Evolutionary conservation across 2,113 vertebrate genomes (phyloP).

Genomic region (Emydura subglobosa): DNA sequence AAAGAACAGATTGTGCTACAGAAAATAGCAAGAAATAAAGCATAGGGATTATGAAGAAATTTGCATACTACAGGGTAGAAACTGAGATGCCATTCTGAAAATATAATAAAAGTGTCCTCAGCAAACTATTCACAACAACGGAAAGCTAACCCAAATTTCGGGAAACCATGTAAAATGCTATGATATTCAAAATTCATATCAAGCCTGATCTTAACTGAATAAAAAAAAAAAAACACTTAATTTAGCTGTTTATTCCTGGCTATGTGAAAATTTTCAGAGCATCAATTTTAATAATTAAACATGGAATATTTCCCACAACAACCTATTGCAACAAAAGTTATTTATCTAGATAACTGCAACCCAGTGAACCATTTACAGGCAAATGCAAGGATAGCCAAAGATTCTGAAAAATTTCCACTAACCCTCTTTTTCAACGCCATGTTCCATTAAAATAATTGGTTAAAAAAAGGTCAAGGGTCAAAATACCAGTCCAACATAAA

Average conservation of each 20-base stretch:
- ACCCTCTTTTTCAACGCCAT: not conserved
- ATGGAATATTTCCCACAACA: not conserved
- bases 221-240: not conserved
- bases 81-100: not conserved
- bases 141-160: not conserved
- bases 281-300: not conserved
- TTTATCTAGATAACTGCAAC: not conserved
- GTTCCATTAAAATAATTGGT: not conserved
- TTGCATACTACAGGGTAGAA: not conserved
- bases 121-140: not conserved
- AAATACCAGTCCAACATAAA: not conserved
- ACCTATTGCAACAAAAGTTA: not conserved
- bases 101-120: not conserved
- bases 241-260: not conserved
- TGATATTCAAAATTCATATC: not conserved
- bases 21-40: conserved; percentile 10
- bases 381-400: not conserved
- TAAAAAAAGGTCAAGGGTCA: not conserved
- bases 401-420: not conserved
- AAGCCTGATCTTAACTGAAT: not conserved
- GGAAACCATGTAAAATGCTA: not conserved
- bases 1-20: conserved; percentile 18
- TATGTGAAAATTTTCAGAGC: not conserved
- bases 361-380: not conserved
- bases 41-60: conserved; percentile 1